Conservation (phyloP, 2,888 invertebrate genomes). For the Iselma pallidipennis region DNA sequence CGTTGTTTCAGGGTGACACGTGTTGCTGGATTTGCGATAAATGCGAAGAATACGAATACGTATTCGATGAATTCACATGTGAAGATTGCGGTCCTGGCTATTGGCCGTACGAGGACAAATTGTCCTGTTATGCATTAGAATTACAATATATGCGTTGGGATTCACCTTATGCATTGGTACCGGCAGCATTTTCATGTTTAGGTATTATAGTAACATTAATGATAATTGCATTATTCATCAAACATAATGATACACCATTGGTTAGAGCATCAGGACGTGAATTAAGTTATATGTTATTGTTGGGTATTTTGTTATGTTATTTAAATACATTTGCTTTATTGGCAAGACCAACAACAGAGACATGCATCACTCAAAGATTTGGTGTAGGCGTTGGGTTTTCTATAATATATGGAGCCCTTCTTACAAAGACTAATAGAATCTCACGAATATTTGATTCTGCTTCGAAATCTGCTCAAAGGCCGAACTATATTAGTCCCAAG, state of each 20-base stretch:
- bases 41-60: slow-evolving; percentile 71
- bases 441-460: slow-evolving; percentile 68
- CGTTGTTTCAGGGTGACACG: slow-evolving; percentile 60
- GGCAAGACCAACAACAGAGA: slow-evolving; percentile 60
- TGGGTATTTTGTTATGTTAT: slow-evolving; percentile 66
- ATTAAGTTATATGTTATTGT: slow-evolving; percentile 65
- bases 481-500: slow-evolving; percentile 67
- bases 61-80: slow-evolving; percentile 68
- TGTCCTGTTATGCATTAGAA: slow-evolving; percentile 65
- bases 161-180: slow-evolving; percentile 66
- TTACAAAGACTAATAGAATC: slow-evolving; percentile 69
- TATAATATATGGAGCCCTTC: slow-evolving; percentile 66
- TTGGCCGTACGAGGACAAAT: slow-evolving; percentile 66
- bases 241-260: slow-evolving; percentile 68
- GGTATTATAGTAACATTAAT: slow-evolving; percentile 65
- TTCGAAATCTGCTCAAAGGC: slow-evolving; percentile 64
- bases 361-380: slow-evolving; percentile 66
- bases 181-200: slow-evolving; percentile 64
- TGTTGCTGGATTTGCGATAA: slow-evolving; percentile 81
- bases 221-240: slow-evolving; percentile 65
- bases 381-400: slow-evolving; percentile 69
- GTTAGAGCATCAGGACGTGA: slow-evolving; percentile 67
- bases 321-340: slow-evolving; percentile 66
- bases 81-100: slow-evolving; percentile 65
- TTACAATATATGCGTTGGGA: slow-evolving; percentile 70